phyloP scores from a whole-genome alignment of 23 tunicate species.

The Aplidium turbinatum region DNA sequence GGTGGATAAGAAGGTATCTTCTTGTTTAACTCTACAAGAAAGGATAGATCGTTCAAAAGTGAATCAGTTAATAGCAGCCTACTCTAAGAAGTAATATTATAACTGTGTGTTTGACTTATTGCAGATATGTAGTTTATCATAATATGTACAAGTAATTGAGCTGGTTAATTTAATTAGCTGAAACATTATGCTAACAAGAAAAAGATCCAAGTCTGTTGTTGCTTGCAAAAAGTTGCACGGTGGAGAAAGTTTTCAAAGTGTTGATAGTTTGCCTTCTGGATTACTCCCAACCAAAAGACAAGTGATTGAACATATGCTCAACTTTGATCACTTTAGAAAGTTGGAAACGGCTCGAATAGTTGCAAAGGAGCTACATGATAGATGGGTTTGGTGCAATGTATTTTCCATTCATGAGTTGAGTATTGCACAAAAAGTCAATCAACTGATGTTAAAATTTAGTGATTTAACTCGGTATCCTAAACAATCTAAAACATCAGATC shows the following conservation, averaged over 20 bases:
- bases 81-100: too few relatives aligned
- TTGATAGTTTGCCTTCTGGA: constrained; percentile 8
- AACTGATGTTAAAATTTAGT: constrained; percentile 7
- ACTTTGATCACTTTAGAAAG: constrained; percentile 9
- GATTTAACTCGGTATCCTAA: constrained; percentile 6
- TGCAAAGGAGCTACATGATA: constrained; percentile 15
- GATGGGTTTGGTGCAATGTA: constrained; percentile 24
- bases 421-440: constrained; percentile 5
- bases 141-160: too few relatives aligned
- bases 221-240: constrained; percentile 16
- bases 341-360: constrained; percentile 4
- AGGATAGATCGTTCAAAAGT: too few relatives aligned
- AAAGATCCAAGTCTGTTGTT: constrained; percentile 13
- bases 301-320: constrained; percentile 12
- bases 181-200: constrained; percentile 4
- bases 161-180: too few relatives aligned
- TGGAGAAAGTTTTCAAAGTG: constrained; percentile 14
- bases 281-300: neutral
- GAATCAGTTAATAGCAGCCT: too few relatives aligned
- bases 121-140: too few relatives aligned
- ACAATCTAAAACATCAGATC: constrained; percentile 11
- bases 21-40: too few relatives aligned
- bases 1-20: too few relatives aligned
- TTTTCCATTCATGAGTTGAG: neutral
- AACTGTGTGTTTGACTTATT: too few relatives aligned